Percentiles rank a stretch among this genome's conserved stretches.
These are phyloP conservation scores for Parotocinclus haroldoi DNA, from an alignment of 2,797 vertebrate genomes.

Conservation along the genomic window DNA sequence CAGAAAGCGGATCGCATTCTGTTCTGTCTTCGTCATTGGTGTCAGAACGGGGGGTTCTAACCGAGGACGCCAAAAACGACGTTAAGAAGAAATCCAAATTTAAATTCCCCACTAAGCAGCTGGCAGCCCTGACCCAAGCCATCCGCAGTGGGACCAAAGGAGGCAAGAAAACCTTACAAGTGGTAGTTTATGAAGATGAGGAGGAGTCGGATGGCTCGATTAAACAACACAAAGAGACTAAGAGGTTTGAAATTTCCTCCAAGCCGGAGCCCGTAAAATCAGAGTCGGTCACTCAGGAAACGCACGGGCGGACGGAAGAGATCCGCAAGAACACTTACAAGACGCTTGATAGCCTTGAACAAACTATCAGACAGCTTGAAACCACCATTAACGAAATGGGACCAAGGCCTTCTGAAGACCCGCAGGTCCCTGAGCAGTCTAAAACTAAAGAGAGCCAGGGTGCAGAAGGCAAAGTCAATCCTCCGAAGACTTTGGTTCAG, in stretches of 20 bases:
- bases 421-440: not conserved
- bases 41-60: too few species aligned
- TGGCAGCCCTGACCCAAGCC: conserved; percentile 88
- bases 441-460: conserved; percentile 52
- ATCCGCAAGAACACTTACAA: conserved; percentile 93
- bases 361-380: conserved; percentile 96
- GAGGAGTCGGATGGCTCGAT: conserved; percentile 88
- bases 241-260: conserved; percentile 83
- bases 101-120: conserved; percentile 95
- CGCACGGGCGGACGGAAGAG: conserved; percentile 78
- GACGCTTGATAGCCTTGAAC: conserved; percentile 93
- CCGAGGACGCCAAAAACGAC: conserved; percentile 75
- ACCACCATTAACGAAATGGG: conserved; percentile 96
- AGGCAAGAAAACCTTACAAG: conserved; percentile 95
- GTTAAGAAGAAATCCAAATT: conserved; percentile 96
- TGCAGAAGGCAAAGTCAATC: conserved; percentile 56
- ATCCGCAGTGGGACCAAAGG: conserved; percentile 90
- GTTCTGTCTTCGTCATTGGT: conserved; percentile 2
- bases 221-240: conserved; percentile 87
- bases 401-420: conserved; percentile 62
- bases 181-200: conserved; percentile 96
- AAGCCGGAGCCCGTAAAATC: conserved; percentile 54
- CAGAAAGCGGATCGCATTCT: conserved; percentile 5
- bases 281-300: conserved; percentile 25
- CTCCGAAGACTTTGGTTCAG: conserved; percentile 58